Evolutionary conservation across 2,797 vertebrate species (phyloP).

Genomic region (Lagorchestes hirsutus): DNA sequence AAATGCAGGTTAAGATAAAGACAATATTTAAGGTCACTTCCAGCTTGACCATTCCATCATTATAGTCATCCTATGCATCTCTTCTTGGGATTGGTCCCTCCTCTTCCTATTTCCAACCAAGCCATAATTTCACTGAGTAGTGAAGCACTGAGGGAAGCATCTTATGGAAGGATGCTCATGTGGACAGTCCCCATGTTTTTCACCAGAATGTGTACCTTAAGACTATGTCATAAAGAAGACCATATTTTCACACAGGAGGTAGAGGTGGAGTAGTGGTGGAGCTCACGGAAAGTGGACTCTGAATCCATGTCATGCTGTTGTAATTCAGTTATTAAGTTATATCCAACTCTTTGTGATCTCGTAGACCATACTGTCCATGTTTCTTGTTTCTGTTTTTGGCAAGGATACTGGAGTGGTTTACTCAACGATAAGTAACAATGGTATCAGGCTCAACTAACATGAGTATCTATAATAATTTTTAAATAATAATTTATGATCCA

Average conservation of each 20-base stretch:
- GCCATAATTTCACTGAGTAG: slow-evolving; percentile 37
- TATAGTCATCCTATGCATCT: slow-evolving; percentile 59
- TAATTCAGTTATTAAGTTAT: not conserved
- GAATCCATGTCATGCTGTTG: not conserved
- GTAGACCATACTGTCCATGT: not conserved
- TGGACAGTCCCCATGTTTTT: slow-evolving; percentile 33
- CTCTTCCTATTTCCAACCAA: slow-evolving; percentile 33
- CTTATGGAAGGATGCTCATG: slow-evolving; percentile 41
- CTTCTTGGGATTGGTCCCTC: slow-evolving; percentile 42
- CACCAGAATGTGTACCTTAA: slow-evolving; percentile 70
- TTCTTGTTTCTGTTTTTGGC: not conserved
- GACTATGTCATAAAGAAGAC: slow-evolving; percentile 52
- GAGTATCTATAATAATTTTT: slow-evolving; percentile 67
- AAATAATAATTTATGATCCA: slow-evolving; percentile 59
- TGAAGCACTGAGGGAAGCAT: slow-evolving; percentile 33
- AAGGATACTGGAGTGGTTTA: not conserved
- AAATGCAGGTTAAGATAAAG: not conserved
- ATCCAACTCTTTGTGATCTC: too few relatives aligned
- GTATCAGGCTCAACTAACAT: slow-evolving; percentile 62
- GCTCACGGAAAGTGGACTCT: not conserved
- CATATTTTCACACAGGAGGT: slow-evolving; percentile 69
- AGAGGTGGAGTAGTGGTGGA: slow-evolving; percentile 39
- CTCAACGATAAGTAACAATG: slow-evolving; percentile 51
- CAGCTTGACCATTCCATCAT: not conserved
- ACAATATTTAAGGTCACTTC: not conserved